phyloP scores from a whole-genome alignment of 2,797 vertebrate genomes.

The Varecia variegata region DNA sequence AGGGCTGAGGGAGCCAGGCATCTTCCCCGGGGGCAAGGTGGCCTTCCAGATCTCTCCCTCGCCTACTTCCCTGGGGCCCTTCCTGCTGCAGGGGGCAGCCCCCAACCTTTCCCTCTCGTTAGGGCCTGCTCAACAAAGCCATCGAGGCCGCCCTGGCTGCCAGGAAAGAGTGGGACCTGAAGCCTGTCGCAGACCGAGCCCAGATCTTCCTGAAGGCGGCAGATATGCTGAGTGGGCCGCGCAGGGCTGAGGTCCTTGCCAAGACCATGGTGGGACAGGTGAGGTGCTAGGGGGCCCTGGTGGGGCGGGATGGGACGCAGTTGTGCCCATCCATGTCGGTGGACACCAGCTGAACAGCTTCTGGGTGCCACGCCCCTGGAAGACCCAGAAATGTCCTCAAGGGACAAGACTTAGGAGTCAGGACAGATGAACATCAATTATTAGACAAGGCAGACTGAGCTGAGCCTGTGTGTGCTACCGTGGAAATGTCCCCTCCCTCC shows the following conservation, averaged over 20 bases:
- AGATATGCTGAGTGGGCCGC: conserved; percentile 90
- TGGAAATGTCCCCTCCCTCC: not conserved
- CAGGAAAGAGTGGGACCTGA: conserved; percentile 94
- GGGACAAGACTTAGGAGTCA: not conserved
- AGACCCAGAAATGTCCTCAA: not conserved
- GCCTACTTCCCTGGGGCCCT: not conserved
- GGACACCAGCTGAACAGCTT: not conserved
- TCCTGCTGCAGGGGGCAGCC: not conserved
- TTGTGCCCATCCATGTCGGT: rapidly evolving
- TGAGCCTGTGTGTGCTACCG: rapidly evolving
- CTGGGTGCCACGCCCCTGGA: not conserved
- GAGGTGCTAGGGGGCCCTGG: rapidly evolving
- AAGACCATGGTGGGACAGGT: conserved; percentile 99
- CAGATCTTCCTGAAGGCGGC: conserved; percentile 95
- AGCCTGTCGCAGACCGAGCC: conserved; percentile 90
- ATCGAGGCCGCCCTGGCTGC: conserved; percentile 90
- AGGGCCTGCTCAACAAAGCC: conserved; percentile 94
- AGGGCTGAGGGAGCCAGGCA: not conserved
- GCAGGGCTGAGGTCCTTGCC: conserved; percentile 92
- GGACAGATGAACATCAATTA: rapidly evolving
- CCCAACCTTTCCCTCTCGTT: not conserved
- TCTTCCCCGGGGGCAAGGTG: not conserved
- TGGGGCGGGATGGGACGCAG: rapidly evolving
- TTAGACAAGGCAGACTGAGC: rapidly evolving
- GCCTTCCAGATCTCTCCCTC: rapidly evolving